Base-by-base conservation (phyloP, 2,113 vertebrate genomes). In the Leiothrix lutea region DNA sequence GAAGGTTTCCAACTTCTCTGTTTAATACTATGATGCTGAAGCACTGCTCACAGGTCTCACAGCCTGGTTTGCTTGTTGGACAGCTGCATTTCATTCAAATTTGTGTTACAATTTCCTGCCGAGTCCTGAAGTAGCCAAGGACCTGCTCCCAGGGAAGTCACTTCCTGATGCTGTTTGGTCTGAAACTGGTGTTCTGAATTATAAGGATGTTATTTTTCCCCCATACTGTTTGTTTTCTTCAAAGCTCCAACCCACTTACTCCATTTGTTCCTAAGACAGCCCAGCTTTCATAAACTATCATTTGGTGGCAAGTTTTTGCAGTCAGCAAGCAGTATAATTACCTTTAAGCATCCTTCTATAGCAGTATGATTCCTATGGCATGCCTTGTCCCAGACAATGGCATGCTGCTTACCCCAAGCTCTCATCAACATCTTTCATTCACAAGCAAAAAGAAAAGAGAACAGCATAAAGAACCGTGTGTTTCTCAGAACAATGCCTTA, bases 111-210 rank as follows among this genome's bases (percentile, higher is more conserved):
- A 28, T 45, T 79, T 42, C 47, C 70, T 61, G 57, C 24, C 15
- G 6, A 56, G 44, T 40, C 66, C 81, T 6, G 45, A 82, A 48
- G 40, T 4, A 3, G 80, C 4, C 3, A 29, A 18, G 60, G 64
- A n/a, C n/a, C 31, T 29, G 45, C 44, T 40, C 65, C 67, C 31
- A 20, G 18, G 28, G 29, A 67, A 95, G 54, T 29, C 50, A 3
- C 14, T 38, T 45, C 53, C 48, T 6, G 0, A 16, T 0, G 0
- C 3, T 9, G 8, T 1, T 5, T 29, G 18, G 21, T 77, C 45
- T 6, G 0, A 80, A 81, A 44, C 8, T 7, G 8, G 35, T 61
- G 44, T 29, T 64, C 88, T 77, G 74, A 85, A 57, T 66, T 5
- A 1, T 8, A n/a, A 40, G 31, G 62, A 42, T 1, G 3, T 33